Evolutionary conservation across 2,888 invertebrate genomes (phyloP).

Genomic region (Thymelicus sylvestris): DNA sequence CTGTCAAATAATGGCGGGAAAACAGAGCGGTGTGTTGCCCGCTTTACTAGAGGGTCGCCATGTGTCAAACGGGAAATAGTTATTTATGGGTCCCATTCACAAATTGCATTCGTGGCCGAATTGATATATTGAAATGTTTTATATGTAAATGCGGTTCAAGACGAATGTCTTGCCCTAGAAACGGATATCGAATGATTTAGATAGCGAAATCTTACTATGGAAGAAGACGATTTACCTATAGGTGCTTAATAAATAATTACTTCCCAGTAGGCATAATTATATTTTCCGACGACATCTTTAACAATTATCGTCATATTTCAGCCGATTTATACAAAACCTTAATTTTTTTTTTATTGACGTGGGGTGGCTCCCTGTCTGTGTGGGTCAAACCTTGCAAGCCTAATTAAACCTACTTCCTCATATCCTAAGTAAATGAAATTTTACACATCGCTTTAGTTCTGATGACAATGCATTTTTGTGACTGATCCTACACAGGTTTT

Average conservation of each 20-base stretch:
- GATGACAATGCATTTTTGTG: too few species aligned
- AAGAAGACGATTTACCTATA: background rate
- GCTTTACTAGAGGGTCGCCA: constrained; percentile 71
- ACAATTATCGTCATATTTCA: too few species aligned
- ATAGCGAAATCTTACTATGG: constrained; percentile 31
- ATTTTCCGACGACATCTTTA: too few species aligned
- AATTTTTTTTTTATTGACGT: too few species aligned
- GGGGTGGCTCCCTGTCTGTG: too few species aligned
- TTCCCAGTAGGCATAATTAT: too few species aligned
- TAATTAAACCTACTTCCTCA: too few species aligned
- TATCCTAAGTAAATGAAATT: too few species aligned
- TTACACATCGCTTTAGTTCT: too few species aligned
- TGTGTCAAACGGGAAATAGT: constrained; percentile 82
- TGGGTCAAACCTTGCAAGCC: too few species aligned
- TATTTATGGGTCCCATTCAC: constrained; percentile 82
- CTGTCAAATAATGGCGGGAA: constrained; percentile 79
- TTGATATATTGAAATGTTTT: constrained; percentile 83
- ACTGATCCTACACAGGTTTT: too few species aligned
- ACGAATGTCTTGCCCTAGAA: constrained; percentile 77
- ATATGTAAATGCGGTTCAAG: constrained; percentile 80
- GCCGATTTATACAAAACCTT: too few species aligned
- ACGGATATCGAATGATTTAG: constrained; percentile 75
- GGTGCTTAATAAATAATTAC: background rate
- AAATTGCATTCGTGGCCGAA: constrained; percentile 82
- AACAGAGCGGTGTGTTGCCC: constrained; percentile 66